phyloP scores from a whole-genome alignment of 2,888 invertebrate genomes.

The Hetaerina titia region DNA sequence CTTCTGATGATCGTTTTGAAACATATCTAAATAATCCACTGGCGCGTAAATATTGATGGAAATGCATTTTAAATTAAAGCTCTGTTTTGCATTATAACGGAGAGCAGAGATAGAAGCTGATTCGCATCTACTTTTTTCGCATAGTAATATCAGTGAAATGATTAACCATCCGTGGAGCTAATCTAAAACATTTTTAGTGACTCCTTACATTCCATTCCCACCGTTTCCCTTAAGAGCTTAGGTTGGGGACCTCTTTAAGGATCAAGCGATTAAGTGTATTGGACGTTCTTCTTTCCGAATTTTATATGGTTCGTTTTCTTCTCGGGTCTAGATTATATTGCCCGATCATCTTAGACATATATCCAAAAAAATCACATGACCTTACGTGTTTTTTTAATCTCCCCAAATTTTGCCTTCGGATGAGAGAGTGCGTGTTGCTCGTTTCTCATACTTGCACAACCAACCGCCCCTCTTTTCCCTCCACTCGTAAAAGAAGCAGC shows the following conservation, averaged over 20 bases:
- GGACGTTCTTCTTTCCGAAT: not conserved
- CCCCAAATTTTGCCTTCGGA: not conserved
- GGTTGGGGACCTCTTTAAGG: not conserved
- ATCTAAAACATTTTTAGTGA: not conserved
- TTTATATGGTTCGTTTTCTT: not conserved
- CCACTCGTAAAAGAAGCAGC: not conserved
- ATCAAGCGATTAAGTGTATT: not conserved
- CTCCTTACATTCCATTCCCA: not conserved
- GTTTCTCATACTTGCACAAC: slow-evolving; percentile 20
- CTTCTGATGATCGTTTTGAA: too few relatives aligned
- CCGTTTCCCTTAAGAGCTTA: not conserved
- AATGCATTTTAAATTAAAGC: too few relatives aligned
- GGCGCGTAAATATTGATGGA: too few relatives aligned
- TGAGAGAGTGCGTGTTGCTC: slow-evolving; percentile 40
- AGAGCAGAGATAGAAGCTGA: too few relatives aligned
- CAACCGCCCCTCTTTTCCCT: not conserved
- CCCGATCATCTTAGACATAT: not conserved
- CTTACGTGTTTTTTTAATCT: not conserved
- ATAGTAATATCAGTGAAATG: not conserved
- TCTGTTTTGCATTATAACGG: too few relatives aligned
- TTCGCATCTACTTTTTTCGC: too few relatives aligned
- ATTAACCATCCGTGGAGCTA: not conserved
- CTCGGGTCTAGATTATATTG: not conserved
- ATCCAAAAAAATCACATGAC: not conserved
- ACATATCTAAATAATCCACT: too few relatives aligned